A percentile compares a stretch with the other conserved stretches of the same genome.
These are phyloP conservation scores for Mesitornis unicolor DNA, from an alignment of 2,113 vertebrate species.

Conservation along the genomic window DNA sequence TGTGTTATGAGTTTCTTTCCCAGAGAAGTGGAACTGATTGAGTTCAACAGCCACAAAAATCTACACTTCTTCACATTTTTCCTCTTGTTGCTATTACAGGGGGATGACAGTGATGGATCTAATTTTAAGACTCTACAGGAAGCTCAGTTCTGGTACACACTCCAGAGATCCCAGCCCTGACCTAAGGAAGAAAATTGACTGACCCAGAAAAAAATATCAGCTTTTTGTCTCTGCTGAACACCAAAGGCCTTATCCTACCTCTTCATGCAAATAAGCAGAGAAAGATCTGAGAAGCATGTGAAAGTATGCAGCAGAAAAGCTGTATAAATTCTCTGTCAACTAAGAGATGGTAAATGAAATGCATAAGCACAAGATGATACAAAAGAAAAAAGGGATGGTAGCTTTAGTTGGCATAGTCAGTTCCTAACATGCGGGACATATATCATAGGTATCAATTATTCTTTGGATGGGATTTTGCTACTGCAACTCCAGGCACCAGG, in stretches of 20 bases:
- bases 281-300: not conserved
- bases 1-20: not conserved
- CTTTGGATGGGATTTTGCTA: not conserved
- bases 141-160: not conserved
- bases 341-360: not conserved
- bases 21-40: not conserved
- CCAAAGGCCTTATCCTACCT: conserved; percentile 27
- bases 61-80: not conserved
- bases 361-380: not conserved
- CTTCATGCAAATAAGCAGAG: conserved; percentile 4
- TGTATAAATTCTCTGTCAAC: not conserved
- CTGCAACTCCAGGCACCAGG: not conserved
- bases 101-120: not conserved
- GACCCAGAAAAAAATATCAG: conserved; percentile 53
- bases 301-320: not conserved
- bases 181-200: conserved; percentile 40
- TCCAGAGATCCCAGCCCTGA: conserved; percentile 40
- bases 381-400: not conserved
- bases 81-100: not conserved
- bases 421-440: not conserved
- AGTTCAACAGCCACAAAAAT: conserved; percentile 1
- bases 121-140: not conserved
- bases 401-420: not conserved
- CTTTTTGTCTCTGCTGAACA: conserved; percentile 11
- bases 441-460: not conserved